Evolutionary conservation across 2,113 vertebrate genomes (phyloP).

Genomic region (Leucopsar rothschildi): DNA sequence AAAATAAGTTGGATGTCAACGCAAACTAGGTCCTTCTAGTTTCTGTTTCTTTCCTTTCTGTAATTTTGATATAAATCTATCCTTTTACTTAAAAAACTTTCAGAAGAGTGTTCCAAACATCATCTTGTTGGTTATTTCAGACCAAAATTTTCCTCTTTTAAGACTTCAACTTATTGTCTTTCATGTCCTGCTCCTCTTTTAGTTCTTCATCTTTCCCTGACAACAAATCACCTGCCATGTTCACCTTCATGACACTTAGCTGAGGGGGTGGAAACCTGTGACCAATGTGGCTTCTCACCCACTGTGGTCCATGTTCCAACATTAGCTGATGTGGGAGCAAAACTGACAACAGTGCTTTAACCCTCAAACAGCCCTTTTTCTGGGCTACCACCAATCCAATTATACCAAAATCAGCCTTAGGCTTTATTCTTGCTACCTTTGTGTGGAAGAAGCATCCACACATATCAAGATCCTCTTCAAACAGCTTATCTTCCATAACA

Average conservation of each 20-base stretch:
- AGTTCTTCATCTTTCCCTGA: neutral
- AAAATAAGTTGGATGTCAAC: neutral
- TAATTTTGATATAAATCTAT: neutral
- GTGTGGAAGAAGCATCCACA: neutral
- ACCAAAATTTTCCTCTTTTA: neutral
- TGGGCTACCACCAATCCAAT: neutral
- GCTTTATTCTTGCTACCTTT: neutral
- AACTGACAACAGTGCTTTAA: neutral
- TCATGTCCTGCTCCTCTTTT: neutral
- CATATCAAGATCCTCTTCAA: neutral
- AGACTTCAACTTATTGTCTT: neutral
- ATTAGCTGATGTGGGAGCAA: neutral
- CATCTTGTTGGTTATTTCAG: neutral
- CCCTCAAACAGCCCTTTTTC: neutral
- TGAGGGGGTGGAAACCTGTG: neutral
- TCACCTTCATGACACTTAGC: neutral
- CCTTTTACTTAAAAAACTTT: neutral
- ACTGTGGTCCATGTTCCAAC: neutral
- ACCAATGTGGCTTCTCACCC: neutral
- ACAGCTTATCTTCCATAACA: neutral
- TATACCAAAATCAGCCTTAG: neutral
- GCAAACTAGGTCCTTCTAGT: neutral
- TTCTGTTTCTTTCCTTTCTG: neutral
- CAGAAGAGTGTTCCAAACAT: neutral
- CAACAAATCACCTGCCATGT: neutral